Evolutionary conservation across 2,888 invertebrate genomes (phyloP).

Genomic region (Allophyes oxyacanthae): DNA sequence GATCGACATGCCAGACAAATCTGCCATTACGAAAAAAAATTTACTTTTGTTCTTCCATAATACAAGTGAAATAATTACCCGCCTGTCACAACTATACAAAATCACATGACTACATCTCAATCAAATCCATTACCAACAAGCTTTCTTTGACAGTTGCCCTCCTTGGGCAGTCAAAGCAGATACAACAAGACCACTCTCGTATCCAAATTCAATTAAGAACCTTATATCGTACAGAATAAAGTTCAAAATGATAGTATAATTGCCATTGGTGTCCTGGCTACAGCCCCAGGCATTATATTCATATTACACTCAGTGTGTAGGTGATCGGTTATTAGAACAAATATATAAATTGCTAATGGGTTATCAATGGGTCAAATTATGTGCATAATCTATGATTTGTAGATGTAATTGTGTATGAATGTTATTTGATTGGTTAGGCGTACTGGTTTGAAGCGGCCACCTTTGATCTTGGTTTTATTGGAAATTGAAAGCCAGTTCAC

Average conservation of each 20-base stretch:
- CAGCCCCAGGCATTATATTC: background rate
- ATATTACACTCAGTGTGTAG: no score
- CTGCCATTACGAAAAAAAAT: background rate
- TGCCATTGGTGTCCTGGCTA: background rate
- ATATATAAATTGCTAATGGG: slow-evolving; percentile 16
- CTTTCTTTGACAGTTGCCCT: slow-evolving; percentile 28
- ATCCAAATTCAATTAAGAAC: background rate
- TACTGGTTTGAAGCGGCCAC: background rate
- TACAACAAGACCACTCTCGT: background rate
- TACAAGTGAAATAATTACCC: slow-evolving; percentile 1
- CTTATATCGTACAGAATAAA: background rate
- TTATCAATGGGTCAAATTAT: slow-evolving; percentile 14
- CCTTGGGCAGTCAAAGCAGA: slow-evolving; percentile 17
- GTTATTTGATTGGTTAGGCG: background rate
- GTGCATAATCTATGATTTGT: slow-evolving; percentile 6
- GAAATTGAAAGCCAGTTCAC: no score
- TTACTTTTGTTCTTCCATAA: background rate
- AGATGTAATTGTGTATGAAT: background rate
- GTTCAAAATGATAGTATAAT: background rate
- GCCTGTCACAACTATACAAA: slow-evolving; percentile 1
- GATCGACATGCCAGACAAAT: no score
- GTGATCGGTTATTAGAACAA: slow-evolving; percentile 22
- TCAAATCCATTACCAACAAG: slow-evolving; percentile 12
- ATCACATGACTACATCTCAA: slow-evolving; percentile 12
- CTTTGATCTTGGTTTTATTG: background rate